These are phyloP conservation scores for Plebejus argus DNA, from an alignment of 2,888 invertebrate genomes.

Conservation along the genomic window DNA sequence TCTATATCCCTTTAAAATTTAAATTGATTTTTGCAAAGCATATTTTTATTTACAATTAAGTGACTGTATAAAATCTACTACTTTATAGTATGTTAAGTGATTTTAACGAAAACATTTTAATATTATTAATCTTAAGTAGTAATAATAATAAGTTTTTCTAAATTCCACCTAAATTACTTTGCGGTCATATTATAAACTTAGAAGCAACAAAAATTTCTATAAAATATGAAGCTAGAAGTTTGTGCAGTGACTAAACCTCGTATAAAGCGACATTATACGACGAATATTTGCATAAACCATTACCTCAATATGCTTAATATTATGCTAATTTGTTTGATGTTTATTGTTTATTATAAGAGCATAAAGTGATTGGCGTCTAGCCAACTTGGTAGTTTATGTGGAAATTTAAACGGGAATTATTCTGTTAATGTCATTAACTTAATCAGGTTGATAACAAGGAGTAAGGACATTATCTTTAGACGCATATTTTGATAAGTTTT, in stretches of 20 bases:
- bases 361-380: constrained; percentile 12
- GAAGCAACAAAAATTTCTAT: neutral
- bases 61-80: too few relatives aligned
- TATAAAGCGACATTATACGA: neutral
- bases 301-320: constrained; percentile 21
- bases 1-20: neutral
- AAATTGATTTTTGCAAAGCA: neutral
- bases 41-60: too few relatives aligned
- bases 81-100: too few relatives aligned
- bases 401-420: neutral
- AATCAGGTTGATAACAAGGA: neutral
- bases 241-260: neutral
- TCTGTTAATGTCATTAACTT: neutral
- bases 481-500: too few relatives aligned
- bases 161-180: neutral
- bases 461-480: neutral
- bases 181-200: neutral
- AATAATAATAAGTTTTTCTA: neutral
- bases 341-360: constrained; percentile 7
- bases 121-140: neutral
- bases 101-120: too few relatives aligned
- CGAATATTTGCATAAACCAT: constrained; percentile 6
- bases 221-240: neutral
- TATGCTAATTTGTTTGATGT: constrained; percentile 17
- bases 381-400: neutral